Percentiles rank a stretch among this genome's conserved stretches.
phyloP scores from a whole-genome alignment of 2,797 vertebrate genomes.

The Rhynchotus rufescens region DNA sequence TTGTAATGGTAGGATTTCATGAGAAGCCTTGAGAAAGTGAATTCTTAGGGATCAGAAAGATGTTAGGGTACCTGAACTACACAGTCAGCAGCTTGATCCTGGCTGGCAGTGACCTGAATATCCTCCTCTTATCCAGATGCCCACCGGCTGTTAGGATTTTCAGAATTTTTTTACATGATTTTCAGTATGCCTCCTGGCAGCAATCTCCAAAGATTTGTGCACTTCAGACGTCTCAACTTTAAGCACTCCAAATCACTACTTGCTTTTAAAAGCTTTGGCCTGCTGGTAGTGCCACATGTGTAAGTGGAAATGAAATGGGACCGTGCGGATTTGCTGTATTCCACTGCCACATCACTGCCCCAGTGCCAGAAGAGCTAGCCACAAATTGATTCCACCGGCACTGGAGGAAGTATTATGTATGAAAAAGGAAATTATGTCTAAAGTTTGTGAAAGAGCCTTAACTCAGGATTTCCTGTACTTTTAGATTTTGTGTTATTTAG shows the following conservation, averaged over 20 bases:
- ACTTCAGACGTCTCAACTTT: background rate
- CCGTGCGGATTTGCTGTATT: background rate
- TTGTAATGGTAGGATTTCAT: slow-evolving; percentile 5
- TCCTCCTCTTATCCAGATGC: background rate
- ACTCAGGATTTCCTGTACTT: slow-evolving; percentile 69
- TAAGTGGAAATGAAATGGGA: slow-evolving; percentile 3
- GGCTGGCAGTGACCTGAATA: background rate
- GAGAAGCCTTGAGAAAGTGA: background rate
- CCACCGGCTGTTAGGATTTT: background rate
- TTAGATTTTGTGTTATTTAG: slow-evolving; percentile 53
- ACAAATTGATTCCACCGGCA: slow-evolving; percentile 66
- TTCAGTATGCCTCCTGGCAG: slow-evolving; percentile 23
- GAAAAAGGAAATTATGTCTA: slow-evolving; percentile 71
- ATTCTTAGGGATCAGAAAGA: background rate
- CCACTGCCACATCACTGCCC: slow-evolving; percentile 29
- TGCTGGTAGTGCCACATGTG: background rate
- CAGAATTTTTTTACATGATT: background rate
- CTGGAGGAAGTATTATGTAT: slow-evolving; percentile 64
- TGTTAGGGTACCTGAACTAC: background rate
- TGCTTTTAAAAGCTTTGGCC: slow-evolving; percentile 29
- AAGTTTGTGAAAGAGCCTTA: slow-evolving; percentile 60
- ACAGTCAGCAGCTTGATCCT: background rate
- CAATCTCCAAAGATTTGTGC: background rate
- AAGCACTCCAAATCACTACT: slow-evolving; percentile 21
- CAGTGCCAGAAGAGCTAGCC: slow-evolving; percentile 49